Evolutionary conservation across 2,888 invertebrate genomes (phyloP).

Genomic region (Teleogryllus oceanicus): DNA sequence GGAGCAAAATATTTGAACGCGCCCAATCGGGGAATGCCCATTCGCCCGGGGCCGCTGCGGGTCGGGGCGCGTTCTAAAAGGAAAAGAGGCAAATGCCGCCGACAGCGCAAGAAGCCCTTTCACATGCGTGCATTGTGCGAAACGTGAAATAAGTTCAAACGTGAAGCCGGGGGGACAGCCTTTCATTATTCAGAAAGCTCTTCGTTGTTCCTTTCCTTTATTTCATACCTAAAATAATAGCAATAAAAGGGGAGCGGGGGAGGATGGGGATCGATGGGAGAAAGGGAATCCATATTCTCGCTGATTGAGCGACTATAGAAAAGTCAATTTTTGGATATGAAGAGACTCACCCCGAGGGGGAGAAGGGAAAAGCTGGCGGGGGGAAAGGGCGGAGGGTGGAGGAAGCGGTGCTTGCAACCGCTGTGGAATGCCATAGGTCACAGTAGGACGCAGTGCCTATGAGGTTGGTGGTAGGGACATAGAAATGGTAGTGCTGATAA

Average conservation of each 20-base stretch:
- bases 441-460: no score
- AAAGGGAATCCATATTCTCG: constrained; percentile 11
- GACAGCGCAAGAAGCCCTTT: background rate
- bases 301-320: constrained; percentile 2
- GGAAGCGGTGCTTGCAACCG: no score
- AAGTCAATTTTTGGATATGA: background rate
- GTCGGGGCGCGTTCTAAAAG: background rate
- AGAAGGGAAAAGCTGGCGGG: no score
- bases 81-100: background rate
- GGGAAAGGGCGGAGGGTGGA: no score
- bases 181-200: background rate
- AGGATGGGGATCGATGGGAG: background rate
- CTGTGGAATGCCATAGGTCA: no score
- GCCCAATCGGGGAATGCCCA: no score
- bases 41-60: background rate
- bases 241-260: background rate
- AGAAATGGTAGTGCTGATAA: no score
- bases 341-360: background rate
- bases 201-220: background rate
- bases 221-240: constrained; percentile 18
- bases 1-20: no score
- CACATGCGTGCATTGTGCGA: background rate
- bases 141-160: background rate
- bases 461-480: no score
- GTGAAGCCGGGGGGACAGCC: background rate